These are phyloP conservation scores for Fringilla coelebs DNA, from an alignment of 2,797 vertebrate species.

Conservation along the genomic window DNA sequence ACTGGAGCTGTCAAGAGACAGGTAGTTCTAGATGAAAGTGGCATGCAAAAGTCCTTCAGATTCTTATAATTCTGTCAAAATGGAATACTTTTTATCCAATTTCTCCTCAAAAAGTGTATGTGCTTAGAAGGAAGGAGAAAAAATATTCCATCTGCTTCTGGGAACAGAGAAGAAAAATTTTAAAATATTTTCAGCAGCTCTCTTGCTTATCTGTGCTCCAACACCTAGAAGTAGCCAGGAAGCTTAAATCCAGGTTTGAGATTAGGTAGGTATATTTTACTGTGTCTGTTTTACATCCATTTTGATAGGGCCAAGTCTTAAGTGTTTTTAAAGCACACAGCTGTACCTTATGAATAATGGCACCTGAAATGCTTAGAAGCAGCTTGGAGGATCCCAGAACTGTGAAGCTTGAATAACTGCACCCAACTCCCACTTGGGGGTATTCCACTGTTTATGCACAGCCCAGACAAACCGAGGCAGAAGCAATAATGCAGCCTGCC, in stretches of 20 bases:
- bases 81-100: not conserved
- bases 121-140: not conserved
- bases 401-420: not conserved
- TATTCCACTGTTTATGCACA: not conserved
- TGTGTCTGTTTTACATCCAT: conserved; percentile 3
- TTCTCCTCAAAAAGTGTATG: not conserved
- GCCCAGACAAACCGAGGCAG: not conserved
- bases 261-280: not conserved
- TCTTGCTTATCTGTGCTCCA: conserved; percentile 16
- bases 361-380: not conserved
- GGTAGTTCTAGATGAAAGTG: not conserved
- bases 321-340: conserved; percentile 16
- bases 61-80: not conserved
- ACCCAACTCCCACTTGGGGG: not conserved
- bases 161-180: not conserved
- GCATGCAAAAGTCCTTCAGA: not conserved
- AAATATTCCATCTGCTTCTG: conserved; percentile 1
- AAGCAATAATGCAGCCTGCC: not conserved
- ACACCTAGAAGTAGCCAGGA: not conserved
- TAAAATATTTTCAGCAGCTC: not conserved
- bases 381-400: not conserved
- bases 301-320: not conserved
- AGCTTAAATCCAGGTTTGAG: not conserved
- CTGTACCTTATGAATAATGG: not conserved
- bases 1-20: not conserved